Percentiles rank a stretch among this genome's conserved stretches.
Evolutionary conservation across 2,113 vertebrate species (phyloP).

Genomic region (Rhabdornis inornatus): DNA sequence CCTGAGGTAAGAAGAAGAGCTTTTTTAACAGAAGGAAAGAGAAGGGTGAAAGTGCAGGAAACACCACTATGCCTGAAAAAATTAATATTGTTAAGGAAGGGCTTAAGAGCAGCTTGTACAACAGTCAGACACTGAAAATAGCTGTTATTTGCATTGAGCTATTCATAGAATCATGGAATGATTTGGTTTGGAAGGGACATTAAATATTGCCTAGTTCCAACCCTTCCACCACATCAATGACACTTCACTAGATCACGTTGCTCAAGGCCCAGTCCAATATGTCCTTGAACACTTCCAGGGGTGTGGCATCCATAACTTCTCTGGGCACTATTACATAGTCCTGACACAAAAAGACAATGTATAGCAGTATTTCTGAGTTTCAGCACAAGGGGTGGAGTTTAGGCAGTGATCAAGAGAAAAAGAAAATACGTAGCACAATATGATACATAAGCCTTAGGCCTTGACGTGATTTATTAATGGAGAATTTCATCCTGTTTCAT

Average conservation of each 20-base stretch:
- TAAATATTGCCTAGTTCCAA: neutral
- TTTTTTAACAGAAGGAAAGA: neutral
- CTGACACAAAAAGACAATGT: neutral
- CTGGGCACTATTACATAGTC: neutral
- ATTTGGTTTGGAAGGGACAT: neutral
- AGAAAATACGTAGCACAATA: accelerated
- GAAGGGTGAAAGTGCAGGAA: slow-evolving; percentile 6
- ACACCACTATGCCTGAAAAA: neutral
- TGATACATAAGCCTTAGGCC: neutral
- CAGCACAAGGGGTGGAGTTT: neutral
- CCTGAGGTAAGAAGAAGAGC: neutral
- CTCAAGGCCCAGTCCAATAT: neutral
- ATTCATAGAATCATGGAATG: neutral
- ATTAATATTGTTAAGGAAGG: neutral
- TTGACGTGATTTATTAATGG: neutral
- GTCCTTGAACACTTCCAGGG: neutral
- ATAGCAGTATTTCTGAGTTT: neutral
- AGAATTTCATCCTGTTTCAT: neutral
- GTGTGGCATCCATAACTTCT: neutral
- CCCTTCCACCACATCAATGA: neutral
- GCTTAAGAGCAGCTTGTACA: neutral
- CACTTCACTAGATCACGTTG: neutral
- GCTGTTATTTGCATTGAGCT: neutral
- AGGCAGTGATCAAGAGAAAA: neutral
- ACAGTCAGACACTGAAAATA: neutral